A percentile compares a stretch with the other conserved stretches of the same genome.
phyloP scores from a whole-genome alignment of 2,888 invertebrate genomes.

The Bugulina stolonifera region DNA sequence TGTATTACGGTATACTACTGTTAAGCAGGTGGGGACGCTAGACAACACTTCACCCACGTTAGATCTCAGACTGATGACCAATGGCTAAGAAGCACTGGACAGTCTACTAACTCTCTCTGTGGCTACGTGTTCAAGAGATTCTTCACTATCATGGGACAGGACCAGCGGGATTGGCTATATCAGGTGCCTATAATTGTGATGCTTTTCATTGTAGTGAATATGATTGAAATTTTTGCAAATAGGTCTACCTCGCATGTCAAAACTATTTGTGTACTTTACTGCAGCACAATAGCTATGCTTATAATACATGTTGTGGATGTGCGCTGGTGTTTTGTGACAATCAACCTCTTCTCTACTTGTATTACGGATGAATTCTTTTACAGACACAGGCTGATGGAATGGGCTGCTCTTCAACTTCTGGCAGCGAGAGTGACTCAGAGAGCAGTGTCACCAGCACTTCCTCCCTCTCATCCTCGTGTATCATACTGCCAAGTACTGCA shows the following conservation, averaged over 20 bases:
- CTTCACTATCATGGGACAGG: background rate
- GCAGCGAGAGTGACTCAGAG: background rate
- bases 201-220: too few species aligned
- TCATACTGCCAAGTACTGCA: background rate
- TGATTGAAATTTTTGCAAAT: too few species aligned
- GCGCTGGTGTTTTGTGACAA: too few species aligned
- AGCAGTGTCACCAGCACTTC: slow-evolving; percentile 12
- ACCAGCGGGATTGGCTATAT: background rate
- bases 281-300: too few species aligned
- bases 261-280: too few species aligned
- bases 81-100: background rate
- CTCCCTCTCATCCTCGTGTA: background rate
- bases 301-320: too few species aligned
- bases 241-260: too few species aligned
- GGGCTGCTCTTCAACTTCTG: background rate
- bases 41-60: background rate
- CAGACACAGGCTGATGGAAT: too few species aligned
- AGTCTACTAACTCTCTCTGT: background rate
- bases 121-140: background rate
- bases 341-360: too few species aligned
- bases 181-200: too few species aligned
- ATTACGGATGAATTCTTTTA: too few species aligned
- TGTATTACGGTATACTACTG: too few species aligned
- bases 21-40: background rate
- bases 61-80: background rate